Base-by-base conservation (phyloP, 2,888 invertebrate species). In the Lagria hirta region DNA sequence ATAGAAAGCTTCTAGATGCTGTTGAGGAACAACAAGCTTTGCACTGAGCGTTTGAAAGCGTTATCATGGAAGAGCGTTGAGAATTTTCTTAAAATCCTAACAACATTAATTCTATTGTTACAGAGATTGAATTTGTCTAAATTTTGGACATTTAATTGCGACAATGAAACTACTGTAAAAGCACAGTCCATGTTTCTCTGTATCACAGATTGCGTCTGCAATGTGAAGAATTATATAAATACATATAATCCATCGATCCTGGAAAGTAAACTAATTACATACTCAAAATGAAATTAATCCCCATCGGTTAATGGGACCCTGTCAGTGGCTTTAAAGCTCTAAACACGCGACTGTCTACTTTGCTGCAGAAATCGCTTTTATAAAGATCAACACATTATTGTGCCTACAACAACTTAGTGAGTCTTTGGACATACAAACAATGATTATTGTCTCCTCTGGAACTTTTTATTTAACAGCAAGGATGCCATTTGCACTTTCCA, bases 171-270 rank as follows among this genome's bases (percentile, higher is more conserved):
- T 61, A 60, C 57, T 55, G 52, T 55, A 52, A 47, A 62, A 62
- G 64, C 65, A 64, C 71, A 72, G 72, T 72, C 71, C 72, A 66
- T 72, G 60, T 68, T 69, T 72, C 71, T 72, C 72, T 70, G 69
- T 71, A 71, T 71, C 71, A 72, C 72, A 72, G 69, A 68, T 64
- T 60, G 61, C 57, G 65, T 71, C 70, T 70, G 70, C 62, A 69
- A 69, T 64, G 48, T 60, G 54, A 61, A 57, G 54, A 54, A 55
- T 27, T 27, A 33, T 24, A 24, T 43, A 43, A 43, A 42, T 34
- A 35, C 42, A 32, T 24, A 15, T 27, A 20, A 28, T 11, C 37
- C 38, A 17, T 16, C 12, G 12, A 8, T 29, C 38, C 38, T 38
- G 37, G 37, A 37, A 34, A 37, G 28, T 14, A n/a, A n/a, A n/a